A percentile compares a stretch with the other conserved stretches of the same genome.
These are phyloP conservation scores for Atherix ibis DNA, from an alignment of 2,888 invertebrate genomes.

Conservation along the genomic window DNA sequence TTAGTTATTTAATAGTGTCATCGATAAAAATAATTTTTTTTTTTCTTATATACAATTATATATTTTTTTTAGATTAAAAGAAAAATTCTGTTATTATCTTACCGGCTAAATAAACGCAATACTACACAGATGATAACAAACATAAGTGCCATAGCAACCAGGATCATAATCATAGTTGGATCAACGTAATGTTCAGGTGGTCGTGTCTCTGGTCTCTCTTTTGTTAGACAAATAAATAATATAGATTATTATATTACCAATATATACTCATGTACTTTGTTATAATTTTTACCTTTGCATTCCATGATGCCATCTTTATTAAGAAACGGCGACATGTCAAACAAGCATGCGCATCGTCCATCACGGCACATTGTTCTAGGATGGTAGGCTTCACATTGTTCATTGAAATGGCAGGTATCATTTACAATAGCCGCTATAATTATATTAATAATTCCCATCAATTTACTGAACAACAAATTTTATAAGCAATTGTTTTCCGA, in stretches of 20 bases:
- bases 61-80: too few relatives aligned
- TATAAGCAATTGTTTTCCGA: too few relatives aligned
- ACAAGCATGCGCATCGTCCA: constrained; percentile 60
- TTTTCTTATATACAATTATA: too few relatives aligned
- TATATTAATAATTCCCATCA: too few relatives aligned
- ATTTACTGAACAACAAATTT: too few relatives aligned
- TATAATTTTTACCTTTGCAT: constrained; percentile 72
- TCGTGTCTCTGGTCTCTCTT: constrained; percentile 40
- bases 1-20: too few relatives aligned
- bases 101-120: constrained; percentile 83
- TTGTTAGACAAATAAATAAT: not conserved
- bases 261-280: too few relatives aligned
- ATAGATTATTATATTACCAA: too few relatives aligned
- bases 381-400: constrained; percentile 62
- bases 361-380: constrained; percentile 67
- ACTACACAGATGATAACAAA: constrained; percentile 88
- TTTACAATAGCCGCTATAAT: constrained; percentile 61
- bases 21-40: too few relatives aligned
- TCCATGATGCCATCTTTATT: constrained; percentile 53
- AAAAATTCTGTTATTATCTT: constrained; percentile 27
- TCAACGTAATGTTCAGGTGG: constrained; percentile 55
- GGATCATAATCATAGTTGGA: constrained; percentile 80
- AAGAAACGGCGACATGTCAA: constrained; percentile 57
- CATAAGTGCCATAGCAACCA: constrained; percentile 84
- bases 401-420: constrained; percentile 67